Percentiles rank a stretch among this genome's conserved stretches.
phyloP scores from a whole-genome alignment of 2,888 invertebrate genomes.

The Lasioglossum oenotherae region DNA sequence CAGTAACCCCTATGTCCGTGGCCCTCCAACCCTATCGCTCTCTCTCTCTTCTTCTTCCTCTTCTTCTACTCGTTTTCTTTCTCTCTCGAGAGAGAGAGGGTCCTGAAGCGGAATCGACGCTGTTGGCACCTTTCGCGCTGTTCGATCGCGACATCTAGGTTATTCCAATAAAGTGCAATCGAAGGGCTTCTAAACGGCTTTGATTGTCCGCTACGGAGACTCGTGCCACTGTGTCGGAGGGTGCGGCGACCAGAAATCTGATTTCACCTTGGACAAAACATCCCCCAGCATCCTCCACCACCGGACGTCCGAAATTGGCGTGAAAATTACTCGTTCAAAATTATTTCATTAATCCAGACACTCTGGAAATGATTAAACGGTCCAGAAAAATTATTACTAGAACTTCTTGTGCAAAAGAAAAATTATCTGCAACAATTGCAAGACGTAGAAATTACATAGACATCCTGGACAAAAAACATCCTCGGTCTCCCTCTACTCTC shows the following conservation, averaged over 20 bases:
- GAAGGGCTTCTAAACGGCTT: conserved; percentile 78
- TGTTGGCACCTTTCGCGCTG: conserved; percentile 39
- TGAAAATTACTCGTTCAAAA: no score
- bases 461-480: not conserved
- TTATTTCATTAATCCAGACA: no score
- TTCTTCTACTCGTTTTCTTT: no score
- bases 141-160: conserved; percentile 75
- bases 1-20: conserved; percentile 44
- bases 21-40: conserved; percentile 33
- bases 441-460: no score
- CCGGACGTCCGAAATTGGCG: no score
- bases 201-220: conserved; percentile 63
- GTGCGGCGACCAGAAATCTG: conserved; percentile 56
- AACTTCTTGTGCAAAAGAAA: no score
- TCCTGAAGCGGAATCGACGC: conserved; percentile 51
- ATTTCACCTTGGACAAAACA: conserved; percentile 30
- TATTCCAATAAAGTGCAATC: conserved; percentile 80
- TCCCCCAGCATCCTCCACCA: not conserved
- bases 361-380: no score
- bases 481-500: not conserved
- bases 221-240: conserved; percentile 16
- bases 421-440: no score
- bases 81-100: conserved; percentile 39
- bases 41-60: not conserved
- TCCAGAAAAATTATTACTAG: no score